Percentiles rank a stretch among this genome's conserved stretches.
Evolutionary conservation across 2,888 invertebrate genomes (phyloP).

Genomic region (Lepidochrysops patricia): DNA sequence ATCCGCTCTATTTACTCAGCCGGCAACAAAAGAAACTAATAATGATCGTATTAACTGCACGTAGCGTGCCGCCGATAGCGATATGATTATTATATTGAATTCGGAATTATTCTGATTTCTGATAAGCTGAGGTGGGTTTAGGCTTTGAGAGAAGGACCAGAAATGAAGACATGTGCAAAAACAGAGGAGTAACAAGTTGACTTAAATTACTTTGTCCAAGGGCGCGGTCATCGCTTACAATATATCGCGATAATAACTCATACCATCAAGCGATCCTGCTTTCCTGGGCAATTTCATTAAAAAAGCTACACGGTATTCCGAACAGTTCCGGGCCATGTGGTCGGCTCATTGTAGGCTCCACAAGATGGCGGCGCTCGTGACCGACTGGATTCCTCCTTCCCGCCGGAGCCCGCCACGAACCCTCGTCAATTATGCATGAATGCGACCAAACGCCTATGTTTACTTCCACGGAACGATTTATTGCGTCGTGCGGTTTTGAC

Average conservation of each 20-base stretch:
- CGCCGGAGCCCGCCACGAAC: slow-evolving; percentile 42
- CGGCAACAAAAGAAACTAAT: slow-evolving; percentile 66
- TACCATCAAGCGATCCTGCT: too few relatives aligned
- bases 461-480: slow-evolving; percentile 70
- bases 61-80: slow-evolving; percentile 49
- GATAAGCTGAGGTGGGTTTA: too few relatives aligned
- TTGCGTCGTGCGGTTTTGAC: slow-evolving; percentile 70
- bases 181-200: too few relatives aligned
- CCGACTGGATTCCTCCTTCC: slow-evolving; percentile 68
- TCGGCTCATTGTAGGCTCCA: slow-evolving; percentile 58
- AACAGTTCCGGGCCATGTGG: slow-evolving; percentile 48
- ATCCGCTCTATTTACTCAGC: slow-evolving; percentile 61
- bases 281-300: too few relatives aligned
- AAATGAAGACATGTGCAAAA: too few relatives aligned
- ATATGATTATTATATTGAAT: too few relatives aligned
- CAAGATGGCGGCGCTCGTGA: slow-evolving; percentile 72
- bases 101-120: too few relatives aligned
- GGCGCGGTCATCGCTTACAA: too few relatives aligned
- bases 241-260: too few relatives aligned
- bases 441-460: slow-evolving; percentile 68
- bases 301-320: too few relatives aligned
- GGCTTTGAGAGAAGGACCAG: too few relatives aligned
- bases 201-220: too few relatives aligned
- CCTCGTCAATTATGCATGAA: slow-evolving; percentile 74
- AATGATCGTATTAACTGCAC: slow-evolving; percentile 60